Evolutionary conservation across 2,113 vertebrate species (phyloP).

Genomic region (Herpetotheres cachinnans): DNA sequence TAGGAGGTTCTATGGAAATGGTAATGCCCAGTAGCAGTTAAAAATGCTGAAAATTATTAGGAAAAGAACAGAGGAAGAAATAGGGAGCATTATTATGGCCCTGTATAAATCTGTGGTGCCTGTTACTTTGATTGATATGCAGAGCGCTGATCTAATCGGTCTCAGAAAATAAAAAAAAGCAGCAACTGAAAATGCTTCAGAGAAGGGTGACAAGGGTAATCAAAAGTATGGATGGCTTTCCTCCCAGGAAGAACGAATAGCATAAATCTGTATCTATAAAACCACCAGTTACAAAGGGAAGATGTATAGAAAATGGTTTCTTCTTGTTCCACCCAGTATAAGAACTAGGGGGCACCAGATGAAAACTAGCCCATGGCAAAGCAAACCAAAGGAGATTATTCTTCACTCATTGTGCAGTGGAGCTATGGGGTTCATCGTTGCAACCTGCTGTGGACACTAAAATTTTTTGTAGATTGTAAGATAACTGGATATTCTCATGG

Average conservation of each 20-base stretch:
- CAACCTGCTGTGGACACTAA: not conserved
- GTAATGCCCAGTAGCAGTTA: not conserved
- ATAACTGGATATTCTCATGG: not conserved
- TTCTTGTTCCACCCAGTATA: not conserved
- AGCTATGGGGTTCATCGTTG: not conserved
- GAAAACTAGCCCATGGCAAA: not conserved
- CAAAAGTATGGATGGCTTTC: not conserved
- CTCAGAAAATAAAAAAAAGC: not conserved
- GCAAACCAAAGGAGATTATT: not conserved
- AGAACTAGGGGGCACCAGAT: not conserved
- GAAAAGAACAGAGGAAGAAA: not conserved
- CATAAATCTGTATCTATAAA: not conserved
- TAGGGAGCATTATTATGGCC: not conserved
- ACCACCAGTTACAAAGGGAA: not conserved
- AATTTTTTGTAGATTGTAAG: not conserved
- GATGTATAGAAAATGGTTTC: not conserved
- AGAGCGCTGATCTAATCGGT: not conserved
- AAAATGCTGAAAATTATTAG: not conserved
- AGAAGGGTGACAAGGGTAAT: not conserved
- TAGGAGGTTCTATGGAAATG: not conserved
- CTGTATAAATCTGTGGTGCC: not conserved
- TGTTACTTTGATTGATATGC: not conserved
- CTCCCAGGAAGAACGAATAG: not conserved
- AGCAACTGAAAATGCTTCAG: not conserved
- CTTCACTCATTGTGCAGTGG: not conserved